Evolutionary conservation across 1,140 invertebrate species (phyloP).

Genomic region (Drosophila micromelanica): DNA sequence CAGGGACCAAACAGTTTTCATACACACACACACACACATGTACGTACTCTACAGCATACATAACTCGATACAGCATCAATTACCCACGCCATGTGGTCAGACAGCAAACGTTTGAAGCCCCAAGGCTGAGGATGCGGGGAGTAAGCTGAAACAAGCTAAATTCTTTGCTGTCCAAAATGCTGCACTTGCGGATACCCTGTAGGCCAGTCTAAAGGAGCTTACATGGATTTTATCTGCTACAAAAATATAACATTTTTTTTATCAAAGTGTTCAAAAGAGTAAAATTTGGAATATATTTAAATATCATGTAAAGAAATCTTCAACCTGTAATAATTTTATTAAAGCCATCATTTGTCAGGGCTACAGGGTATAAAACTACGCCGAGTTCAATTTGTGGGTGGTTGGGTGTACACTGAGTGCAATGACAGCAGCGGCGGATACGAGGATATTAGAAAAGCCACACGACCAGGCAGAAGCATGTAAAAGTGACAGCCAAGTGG

Average conservation of each 20-base stretch:
- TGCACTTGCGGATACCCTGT: slow-evolving; percentile 1
- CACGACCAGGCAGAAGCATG: slow-evolving; percentile 47
- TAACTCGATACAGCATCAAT: slow-evolving; percentile 41
- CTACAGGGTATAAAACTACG: slow-evolving; percentile 4
- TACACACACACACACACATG: slow-evolving; percentile 3
- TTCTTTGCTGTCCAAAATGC: neutral
- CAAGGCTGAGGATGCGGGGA: neutral
- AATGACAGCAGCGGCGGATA: slow-evolving; percentile 35
- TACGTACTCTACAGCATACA: neutral
- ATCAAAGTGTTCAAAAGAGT: no score
- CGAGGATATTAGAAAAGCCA: slow-evolving; percentile 63
- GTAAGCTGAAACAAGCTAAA: slow-evolving; percentile 3
- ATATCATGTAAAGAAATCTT: no score
- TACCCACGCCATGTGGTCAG: slow-evolving; percentile 40
- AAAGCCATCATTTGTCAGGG: no score
- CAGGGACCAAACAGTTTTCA: neutral
- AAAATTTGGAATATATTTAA: no score
- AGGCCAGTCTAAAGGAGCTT: no score
- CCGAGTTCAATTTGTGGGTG: neutral
- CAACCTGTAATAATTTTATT: no score
- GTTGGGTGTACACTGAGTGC: neutral
- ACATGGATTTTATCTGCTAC: no score
- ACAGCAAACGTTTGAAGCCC: slow-evolving; percentile 3
- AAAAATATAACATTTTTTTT: no score
- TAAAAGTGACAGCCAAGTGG: slow-evolving; percentile 71